Percentiles rank a stretch among this genome's conserved stretches.
Conservation (phyloP, 2,888 invertebrate species). For the Trileptium ribeirensis region DNA sequence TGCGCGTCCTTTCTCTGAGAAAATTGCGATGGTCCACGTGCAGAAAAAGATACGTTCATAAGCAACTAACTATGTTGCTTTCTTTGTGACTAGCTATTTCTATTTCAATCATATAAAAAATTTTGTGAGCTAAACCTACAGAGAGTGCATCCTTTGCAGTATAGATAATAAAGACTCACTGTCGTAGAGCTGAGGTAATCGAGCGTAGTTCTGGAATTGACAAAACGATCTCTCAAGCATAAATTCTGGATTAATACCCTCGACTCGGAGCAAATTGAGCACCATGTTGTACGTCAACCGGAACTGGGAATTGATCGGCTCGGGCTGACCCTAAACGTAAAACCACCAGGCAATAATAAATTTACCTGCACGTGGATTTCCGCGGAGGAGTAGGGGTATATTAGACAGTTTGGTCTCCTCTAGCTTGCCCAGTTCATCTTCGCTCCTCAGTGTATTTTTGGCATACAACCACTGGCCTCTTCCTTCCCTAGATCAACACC, state of each 20-base stretch:
- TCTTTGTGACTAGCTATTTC: background rate
- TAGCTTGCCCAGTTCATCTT: no score
- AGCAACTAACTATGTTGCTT: conserved; percentile 9
- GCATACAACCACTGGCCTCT: no score
- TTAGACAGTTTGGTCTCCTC: no score
- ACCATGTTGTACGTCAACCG: conserved; percentile 99
- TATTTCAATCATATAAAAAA: no score
- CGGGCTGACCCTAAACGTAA: conserved; percentile 76
- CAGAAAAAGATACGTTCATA: background rate
- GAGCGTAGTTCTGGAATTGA: conserved; percentile 96
- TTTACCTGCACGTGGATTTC: no score
- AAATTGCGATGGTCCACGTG: background rate
- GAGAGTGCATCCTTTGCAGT: no score
- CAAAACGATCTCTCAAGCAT: conserved; percentile 96
- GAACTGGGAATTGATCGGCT: conserved; percentile 96
- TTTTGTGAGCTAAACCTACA: no score
- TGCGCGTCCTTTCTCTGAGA: no score
- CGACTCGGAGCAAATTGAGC: conserved; percentile 83
- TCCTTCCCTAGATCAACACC: no score
- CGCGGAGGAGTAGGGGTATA: no score
- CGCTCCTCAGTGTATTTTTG: no score
- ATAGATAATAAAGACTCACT: conserved; percentile 65
- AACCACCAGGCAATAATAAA: background rate
- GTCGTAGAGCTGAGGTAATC: conserved; percentile 78
- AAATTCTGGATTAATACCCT: conserved; percentile 98